Base-by-base conservation (phyloP, 2,797 vertebrate genomes). In the Pantherophis alleghaniensis region DNA sequence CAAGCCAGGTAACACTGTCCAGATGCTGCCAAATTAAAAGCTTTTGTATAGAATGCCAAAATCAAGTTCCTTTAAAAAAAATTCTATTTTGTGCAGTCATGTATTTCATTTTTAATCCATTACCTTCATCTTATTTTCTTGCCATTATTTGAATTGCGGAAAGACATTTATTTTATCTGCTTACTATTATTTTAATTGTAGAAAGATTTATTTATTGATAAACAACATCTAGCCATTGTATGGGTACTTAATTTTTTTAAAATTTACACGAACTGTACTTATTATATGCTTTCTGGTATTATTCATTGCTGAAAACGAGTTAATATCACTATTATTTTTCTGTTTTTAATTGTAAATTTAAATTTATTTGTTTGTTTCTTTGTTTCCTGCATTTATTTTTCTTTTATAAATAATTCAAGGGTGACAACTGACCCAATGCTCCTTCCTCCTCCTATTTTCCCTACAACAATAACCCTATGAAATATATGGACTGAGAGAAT, bases 321-420 rank as follows among this genome's bases (percentile, higher is more conserved):
- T 86, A 96, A 90, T 88, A 92, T 95, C 92, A 96, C 95, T 92
- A 87, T 96, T 89, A 94, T 98, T 98, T 98, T 97, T 53, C 96
- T 96, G 97, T 96, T 94, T 96, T 97, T 97, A 97, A 95, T 94
- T 97, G 96, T 96, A 95, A 94, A 96, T 66, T 66, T 66, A 66
- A 94, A 95, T 97, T 92, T 51, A 97, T 94, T 94, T 96, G 95
- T 83, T 63, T 63, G 9, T 66, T 94, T 96, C 93, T 83, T 63
- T 63, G 3, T 66, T 94, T 96, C 94, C n/a, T 74, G n/a, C 66
- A 32, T 37, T 74, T 74, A 74, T 74, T 74, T 74, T 74, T 74
- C n/a, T 74, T 74, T 74, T 74, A 74, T 18, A 37, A 74, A 74
- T 74, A 74, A 74, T 74, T 74, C 16, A 74, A 37, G n/a, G 66